These are phyloP conservation scores for Pentalonia nigronervosa DNA, from an alignment of 1,140 invertebrate species.

Conservation along the genomic window DNA sequence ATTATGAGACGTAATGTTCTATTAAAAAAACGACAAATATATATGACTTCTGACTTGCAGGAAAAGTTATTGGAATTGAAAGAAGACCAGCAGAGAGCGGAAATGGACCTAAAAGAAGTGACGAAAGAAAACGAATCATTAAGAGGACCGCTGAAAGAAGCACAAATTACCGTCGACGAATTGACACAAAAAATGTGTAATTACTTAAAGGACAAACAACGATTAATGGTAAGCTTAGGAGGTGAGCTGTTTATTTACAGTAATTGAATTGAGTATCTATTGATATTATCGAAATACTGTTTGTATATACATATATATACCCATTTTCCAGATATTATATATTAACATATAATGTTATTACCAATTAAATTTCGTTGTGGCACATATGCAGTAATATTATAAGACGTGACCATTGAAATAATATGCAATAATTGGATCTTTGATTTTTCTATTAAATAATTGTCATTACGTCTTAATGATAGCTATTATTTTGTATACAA, in stretches of 20 bases:
- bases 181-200: constrained; percentile 77
- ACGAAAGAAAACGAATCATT: constrained; percentile 77
- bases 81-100: constrained; percentile 80
- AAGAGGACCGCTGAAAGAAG: constrained; percentile 74
- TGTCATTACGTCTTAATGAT: too few species aligned
- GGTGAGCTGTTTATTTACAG: not conserved
- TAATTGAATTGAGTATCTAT: not conserved
- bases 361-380: too few species aligned
- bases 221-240: constrained; percentile 65
- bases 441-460: too few species aligned
- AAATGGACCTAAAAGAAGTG: constrained; percentile 72
- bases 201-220: constrained; percentile 81
- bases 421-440: too few species aligned
- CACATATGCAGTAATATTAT: too few species aligned
- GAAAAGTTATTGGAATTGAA: constrained; percentile 86
- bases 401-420: too few species aligned
- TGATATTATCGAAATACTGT: too few species aligned
- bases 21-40: not conserved
- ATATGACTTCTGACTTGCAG: constrained; percentile 64
- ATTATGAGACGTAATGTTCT: not conserved
- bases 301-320: too few species aligned
- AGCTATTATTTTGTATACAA: too few species aligned
- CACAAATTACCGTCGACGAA: constrained; percentile 73
- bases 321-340: too few species aligned
- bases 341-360: too few species aligned